phyloP scores from a whole-genome alignment of 1,140 invertebrate genomes.

The Gonioctena quinquepunctata region DNA sequence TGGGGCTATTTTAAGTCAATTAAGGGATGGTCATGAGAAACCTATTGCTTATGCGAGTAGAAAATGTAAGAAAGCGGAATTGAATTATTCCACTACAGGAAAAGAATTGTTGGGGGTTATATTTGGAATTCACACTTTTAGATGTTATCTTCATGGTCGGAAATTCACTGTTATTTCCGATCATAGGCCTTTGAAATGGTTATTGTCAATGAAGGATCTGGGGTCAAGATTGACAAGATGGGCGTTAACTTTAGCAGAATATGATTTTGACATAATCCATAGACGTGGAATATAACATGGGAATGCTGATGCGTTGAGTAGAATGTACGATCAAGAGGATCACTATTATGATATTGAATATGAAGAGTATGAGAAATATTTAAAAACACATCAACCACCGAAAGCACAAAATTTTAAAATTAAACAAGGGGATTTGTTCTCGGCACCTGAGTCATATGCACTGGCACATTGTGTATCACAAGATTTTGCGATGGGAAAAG shows the following conservation, averaged over 20 bases:
- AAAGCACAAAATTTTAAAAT: neutral
- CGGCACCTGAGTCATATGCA: neutral
- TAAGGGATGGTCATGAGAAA: neutral
- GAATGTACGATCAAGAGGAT: neutral
- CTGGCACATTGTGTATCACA: neutral
- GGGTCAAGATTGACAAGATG: conserved; percentile 16
- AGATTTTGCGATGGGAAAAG: neutral
- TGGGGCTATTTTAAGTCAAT: conserved; percentile 24
- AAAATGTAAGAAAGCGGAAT: conserved; percentile 9
- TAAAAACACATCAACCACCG: neutral
- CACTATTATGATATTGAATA: neutral
- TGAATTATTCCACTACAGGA: conserved; percentile 17
- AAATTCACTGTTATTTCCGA: conserved; percentile 18
- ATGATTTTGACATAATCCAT: conserved; percentile 12
- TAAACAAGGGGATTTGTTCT: neutral
- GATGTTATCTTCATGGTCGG: conserved; percentile 14
- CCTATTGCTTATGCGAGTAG: conserved; percentile 7
- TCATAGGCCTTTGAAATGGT: conserved; percentile 20
- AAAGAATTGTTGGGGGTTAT: conserved; percentile 14
- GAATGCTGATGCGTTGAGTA: conserved; percentile 7
- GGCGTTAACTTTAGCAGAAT: conserved; percentile 18
- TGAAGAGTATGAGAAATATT: neutral
- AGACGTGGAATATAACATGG: neutral
- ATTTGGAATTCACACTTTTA: conserved; percentile 10
- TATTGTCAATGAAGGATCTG: conserved; percentile 22